These are phyloP conservation scores for Oxytorus armatus DNA, from an alignment of 2,888 invertebrate species.

Conservation along the genomic window DNA sequence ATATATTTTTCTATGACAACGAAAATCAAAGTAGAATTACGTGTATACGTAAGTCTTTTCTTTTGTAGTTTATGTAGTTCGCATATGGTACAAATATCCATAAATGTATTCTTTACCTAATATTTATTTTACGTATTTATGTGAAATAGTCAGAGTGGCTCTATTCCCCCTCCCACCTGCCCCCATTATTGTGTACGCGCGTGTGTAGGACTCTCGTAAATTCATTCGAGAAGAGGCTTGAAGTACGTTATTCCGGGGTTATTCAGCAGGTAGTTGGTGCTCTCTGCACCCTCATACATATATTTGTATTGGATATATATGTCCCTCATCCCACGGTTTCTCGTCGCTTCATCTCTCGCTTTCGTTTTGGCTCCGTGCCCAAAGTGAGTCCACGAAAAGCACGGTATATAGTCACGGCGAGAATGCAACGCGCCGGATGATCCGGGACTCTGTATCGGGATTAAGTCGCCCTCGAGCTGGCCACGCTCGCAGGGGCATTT, in stretches of 20 bases:
- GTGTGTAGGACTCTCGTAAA: slow-evolving; percentile 27
- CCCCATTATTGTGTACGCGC: background rate
- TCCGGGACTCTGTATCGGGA: slow-evolving; percentile 66
- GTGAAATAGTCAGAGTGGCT: slow-evolving; percentile 33
- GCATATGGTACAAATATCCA: background rate
- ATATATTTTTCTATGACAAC: too few species aligned
- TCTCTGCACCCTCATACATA: slow-evolving; percentile 20
- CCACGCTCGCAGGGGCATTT: slow-evolving; percentile 47
- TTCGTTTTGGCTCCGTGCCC: slow-evolving; percentile 56
- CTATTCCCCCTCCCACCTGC: background rate
- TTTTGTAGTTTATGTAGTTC: background rate
- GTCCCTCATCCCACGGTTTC: background rate
- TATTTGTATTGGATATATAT: background rate
- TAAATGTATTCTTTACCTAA: background rate
- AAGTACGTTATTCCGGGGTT: slow-evolving; percentile 59
- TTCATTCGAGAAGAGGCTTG: slow-evolving; percentile 39
- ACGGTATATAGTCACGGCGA: slow-evolving; percentile 19
- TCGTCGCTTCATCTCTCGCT: slow-evolving; percentile 12
- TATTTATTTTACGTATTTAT: slow-evolving; percentile 28
- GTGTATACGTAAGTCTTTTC: too few species aligned
- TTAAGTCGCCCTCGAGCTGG: slow-evolving; percentile 63
- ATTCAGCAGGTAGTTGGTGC: slow-evolving; percentile 63
- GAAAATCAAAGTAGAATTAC: too few species aligned
- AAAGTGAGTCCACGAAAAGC: slow-evolving; percentile 37
- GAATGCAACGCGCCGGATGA: slow-evolving; percentile 67